Evolutionary conservation across 2,888 invertebrate genomes (phyloP), one percentile per base, ranked within the genome.

Genomic region (Apocheima hispidaria): DNA sequence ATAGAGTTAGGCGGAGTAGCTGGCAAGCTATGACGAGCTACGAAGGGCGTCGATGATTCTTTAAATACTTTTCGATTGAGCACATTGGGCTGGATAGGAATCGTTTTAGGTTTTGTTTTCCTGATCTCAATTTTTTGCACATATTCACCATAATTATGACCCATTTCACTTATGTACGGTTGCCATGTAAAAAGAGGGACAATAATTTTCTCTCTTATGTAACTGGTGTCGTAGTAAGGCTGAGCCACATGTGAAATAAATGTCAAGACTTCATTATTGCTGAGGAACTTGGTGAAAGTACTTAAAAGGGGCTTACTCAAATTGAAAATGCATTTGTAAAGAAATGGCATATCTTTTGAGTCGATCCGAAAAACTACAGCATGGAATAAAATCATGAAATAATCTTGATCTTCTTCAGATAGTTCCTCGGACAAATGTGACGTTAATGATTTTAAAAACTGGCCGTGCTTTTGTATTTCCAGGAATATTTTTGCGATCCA

Each of bases 161-260:
- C 83, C 87, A 92, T 89, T 79, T 91, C 87, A 70, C 84, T 83
- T 21, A 92, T 86, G 59, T 83, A 87, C 6, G 92, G 90, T 66
- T 91, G 91, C 92, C 91, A 92, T 36, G 79, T 75, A 69, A 93
- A 82, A 26, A 94, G 77, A 1, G 94, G 93, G 38, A 78, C 74
- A 20, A 94, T 82, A 46, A 94, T 91, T 65, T 90, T 88, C 36
- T 93, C 85, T 3, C 93, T 82, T 20, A 93, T 86, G 69, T 89
- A 94, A 28, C 80, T 84, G 40, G 89, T 88, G 60, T 94, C 94
- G 69, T 93, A 94, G 69, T 83, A 74, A 40, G 75, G 69, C 69
- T 92, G 89, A 28, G 92, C 93, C 60, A 88, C 79, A 79, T 92
- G 86, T 12, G 93, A 86, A 63, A 93, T 84, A 36, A 80, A 83